A percentile compares a stretch with the other conserved stretches of the same genome.
Evolutionary conservation across 2,797 vertebrate genomes (phyloP).

Genomic region (Chrysocyon brachyurus): DNA sequence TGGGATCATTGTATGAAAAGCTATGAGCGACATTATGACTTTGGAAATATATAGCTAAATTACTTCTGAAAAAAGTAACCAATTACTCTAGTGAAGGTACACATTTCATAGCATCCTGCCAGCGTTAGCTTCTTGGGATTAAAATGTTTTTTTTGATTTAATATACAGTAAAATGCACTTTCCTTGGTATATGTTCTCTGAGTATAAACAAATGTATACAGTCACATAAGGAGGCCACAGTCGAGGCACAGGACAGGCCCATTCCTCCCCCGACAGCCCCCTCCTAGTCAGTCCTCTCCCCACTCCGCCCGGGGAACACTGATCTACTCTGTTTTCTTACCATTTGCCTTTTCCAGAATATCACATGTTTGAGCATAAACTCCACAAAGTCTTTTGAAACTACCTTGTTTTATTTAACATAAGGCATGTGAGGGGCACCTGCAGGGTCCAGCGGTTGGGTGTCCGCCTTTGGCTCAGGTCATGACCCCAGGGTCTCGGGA

Average conservation of each 20-base stretch:
- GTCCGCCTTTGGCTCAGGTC: too few species aligned
- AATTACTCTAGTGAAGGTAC: constrained; percentile 3
- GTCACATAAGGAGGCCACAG: background rate
- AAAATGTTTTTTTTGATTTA: background rate
- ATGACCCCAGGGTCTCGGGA: too few species aligned
- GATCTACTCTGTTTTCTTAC: background rate
- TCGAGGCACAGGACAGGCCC: background rate
- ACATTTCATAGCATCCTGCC: background rate
- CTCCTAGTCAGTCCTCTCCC: background rate
- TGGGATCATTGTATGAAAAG: background rate
- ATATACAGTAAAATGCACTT: background rate
- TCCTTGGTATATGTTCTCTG: background rate
- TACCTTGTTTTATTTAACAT: constrained; percentile 35
- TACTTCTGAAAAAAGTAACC: background rate
- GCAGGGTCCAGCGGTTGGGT: too few species aligned
- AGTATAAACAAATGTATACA: background rate
- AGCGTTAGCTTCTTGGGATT: background rate
- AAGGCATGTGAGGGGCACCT: background rate
- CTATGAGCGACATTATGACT: background rate
- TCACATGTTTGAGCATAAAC: background rate
- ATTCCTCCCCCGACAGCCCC: background rate
- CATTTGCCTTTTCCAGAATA: constrained; percentile 22
- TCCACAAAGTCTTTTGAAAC: background rate
- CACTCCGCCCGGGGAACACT: background rate
- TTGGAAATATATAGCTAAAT: constrained; percentile 37